phyloP scores from a whole-genome alignment of 2,888 invertebrate species.

The Onthophagus sagittarius region DNA sequence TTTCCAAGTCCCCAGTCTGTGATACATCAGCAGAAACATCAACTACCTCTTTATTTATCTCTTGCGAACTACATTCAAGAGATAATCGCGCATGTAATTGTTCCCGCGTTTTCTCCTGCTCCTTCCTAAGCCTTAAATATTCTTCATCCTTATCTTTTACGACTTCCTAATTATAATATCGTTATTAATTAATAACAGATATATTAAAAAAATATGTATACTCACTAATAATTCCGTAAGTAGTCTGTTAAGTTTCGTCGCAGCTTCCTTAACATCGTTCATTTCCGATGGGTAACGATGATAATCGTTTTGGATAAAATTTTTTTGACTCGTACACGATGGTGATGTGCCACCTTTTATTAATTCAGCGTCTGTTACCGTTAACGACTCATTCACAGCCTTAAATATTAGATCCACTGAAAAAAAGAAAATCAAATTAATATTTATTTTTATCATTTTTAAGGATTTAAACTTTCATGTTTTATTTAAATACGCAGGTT shows the following conservation, averaged over 20 bases:
- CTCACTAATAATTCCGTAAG: conserved; percentile 67
- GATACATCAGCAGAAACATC: neutral
- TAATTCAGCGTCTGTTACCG: conserved; percentile 55
- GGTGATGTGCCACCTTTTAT: conserved; percentile 49
- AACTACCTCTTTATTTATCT: conserved; percentile 31
- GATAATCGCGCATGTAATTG: conserved; percentile 58
- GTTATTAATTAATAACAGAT: neutral
- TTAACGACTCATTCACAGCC: conserved; percentile 56
- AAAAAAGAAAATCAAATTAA: conserved; percentile 24
- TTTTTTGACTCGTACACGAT: conserved; percentile 45
- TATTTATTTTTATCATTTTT: neutral
- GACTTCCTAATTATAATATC: conserved; percentile 56
- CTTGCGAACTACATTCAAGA: conserved; percentile 44
- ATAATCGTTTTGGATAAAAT: conserved; percentile 51
- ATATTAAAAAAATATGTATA: conserved; percentile 17
- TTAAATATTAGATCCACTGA: conserved; percentile 55
- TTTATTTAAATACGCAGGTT: neutral
- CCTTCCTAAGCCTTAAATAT: conserved; percentile 66
- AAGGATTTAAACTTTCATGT: neutral
- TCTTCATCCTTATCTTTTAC: conserved; percentile 74
- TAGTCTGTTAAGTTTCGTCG: conserved; percentile 60
- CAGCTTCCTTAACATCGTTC: conserved; percentile 55
- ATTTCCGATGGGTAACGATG: conserved; percentile 58
- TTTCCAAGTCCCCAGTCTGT: conserved; percentile 39
- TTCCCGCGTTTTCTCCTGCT: conserved; percentile 68